phyloP scores from a whole-genome alignment of 2,888 invertebrate genomes.

The Hydroisotoma schaefferi region DNA sequence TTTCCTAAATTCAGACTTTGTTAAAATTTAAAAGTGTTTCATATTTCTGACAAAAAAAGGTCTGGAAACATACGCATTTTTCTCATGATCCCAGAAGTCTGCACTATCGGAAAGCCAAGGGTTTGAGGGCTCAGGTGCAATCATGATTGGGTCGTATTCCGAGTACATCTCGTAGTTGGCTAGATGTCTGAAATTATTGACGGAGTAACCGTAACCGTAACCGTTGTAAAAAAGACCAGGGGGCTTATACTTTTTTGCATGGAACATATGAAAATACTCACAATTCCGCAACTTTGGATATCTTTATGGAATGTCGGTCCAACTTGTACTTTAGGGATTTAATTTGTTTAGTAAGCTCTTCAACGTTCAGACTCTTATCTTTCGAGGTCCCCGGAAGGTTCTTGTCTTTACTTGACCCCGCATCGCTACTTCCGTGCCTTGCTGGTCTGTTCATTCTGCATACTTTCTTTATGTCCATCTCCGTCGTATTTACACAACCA shows the following conservation, averaged over 20 bases:
- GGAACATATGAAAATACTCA: slow-evolving; percentile 57
- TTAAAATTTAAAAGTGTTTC: background rate
- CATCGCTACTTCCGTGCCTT: slow-evolving; percentile 43
- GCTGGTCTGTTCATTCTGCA: slow-evolving; percentile 59
- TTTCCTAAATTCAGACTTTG: slow-evolving; percentile 63
- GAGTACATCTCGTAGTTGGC: slow-evolving; percentile 91
- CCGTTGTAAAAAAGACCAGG: background rate
- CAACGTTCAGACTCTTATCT: slow-evolving; percentile 55
- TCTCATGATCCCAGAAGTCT: slow-evolving; percentile 97
- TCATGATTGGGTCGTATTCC: slow-evolving; percentile 94
- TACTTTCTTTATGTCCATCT: slow-evolving; percentile 95
- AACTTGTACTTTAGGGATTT: slow-evolving; percentile 58
- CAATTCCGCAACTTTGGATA: slow-evolving; percentile 92
- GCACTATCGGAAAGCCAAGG: slow-evolving; percentile 93
- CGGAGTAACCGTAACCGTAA: background rate
- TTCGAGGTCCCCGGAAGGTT: slow-evolving; percentile 33
- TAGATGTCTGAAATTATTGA: slow-evolving; percentile 63
- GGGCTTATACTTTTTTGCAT: background rate
- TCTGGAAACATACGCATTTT: slow-evolving; percentile 64
- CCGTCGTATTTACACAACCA: slow-evolving; percentile 97
- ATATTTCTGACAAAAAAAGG: background rate
- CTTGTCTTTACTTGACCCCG: slow-evolving; percentile 48
- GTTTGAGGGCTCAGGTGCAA: slow-evolving; percentile 88
- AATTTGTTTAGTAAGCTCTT: slow-evolving; percentile 57
- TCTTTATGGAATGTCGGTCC: slow-evolving; percentile 81